Evolutionary conservation across 1,140 invertebrate genomes (phyloP).

Genomic region (Caenorhabditis brenneri): DNA sequence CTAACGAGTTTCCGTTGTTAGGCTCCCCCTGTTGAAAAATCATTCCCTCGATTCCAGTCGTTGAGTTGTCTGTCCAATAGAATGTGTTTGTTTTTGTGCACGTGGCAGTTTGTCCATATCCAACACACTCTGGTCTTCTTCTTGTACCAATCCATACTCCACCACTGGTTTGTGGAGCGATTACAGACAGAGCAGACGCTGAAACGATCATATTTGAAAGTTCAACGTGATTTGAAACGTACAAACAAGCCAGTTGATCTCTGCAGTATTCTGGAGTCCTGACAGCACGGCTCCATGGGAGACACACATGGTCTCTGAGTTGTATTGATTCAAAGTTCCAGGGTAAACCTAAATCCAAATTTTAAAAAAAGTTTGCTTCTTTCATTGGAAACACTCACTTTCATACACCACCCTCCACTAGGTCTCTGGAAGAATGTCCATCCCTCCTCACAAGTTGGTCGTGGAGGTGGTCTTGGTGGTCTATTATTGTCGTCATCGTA

Average conservation of each 20-base stretch:
- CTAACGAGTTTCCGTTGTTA: too few relatives aligned
- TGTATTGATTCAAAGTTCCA: background rate
- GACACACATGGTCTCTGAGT: background rate
- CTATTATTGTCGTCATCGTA: too few relatives aligned
- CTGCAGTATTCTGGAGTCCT: background rate
- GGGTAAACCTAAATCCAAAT: too few relatives aligned
- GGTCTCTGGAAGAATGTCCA: too few relatives aligned
- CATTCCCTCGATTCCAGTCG: background rate
- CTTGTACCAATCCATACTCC: background rate
- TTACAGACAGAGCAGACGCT: background rate
- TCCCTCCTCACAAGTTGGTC: too few relatives aligned
- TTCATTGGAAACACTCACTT: too few relatives aligned
- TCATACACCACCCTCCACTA: too few relatives aligned
- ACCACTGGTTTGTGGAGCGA: background rate
- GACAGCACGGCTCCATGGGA: background rate
- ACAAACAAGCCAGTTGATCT: background rate
- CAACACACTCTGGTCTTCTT: background rate
- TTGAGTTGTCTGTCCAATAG: background rate
- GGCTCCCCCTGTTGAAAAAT: background rate
- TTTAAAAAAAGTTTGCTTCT: too few relatives aligned
- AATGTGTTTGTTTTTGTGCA: background rate
- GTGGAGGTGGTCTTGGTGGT: too few relatives aligned
- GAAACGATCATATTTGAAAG: background rate
- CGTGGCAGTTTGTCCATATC: background rate
- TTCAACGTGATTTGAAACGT: background rate